Conservation (phyloP, 2,888 invertebrate species). For the Eupithecia abbreviata region DNA sequence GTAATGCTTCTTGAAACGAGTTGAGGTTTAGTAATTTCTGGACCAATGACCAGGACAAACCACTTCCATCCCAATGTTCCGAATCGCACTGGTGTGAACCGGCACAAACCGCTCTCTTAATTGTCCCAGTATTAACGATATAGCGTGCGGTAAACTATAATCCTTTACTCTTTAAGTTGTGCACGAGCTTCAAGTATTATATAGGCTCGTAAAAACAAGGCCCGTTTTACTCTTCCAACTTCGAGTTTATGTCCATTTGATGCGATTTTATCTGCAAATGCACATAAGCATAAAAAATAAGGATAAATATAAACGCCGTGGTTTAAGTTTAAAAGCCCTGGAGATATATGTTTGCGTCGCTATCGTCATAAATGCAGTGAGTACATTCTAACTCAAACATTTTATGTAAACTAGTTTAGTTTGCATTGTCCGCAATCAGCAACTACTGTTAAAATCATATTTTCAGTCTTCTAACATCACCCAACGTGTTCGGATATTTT, state of each 20-base stretch:
- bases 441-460: too few relatives aligned
- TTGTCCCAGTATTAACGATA: conserved; percentile 63
- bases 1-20: background rate
- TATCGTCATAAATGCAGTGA: too few relatives aligned
- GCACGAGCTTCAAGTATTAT: background rate
- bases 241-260: background rate
- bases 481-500: too few relatives aligned
- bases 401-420: too few relatives aligned
- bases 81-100: conserved; percentile 58
- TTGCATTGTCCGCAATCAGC: too few relatives aligned
- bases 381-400: too few relatives aligned
- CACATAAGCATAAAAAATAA: background rate
- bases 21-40: background rate
- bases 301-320: background rate
- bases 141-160: conserved; percentile 57
- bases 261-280: background rate
- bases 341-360: background rate
- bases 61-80: conserved; percentile 61
- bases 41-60: conserved; percentile 41
- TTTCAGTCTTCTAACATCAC: too few relatives aligned
- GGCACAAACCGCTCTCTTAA: conserved; percentile 58
- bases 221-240: background rate
- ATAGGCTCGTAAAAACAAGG: conserved; percentile 3
- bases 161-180: conserved; percentile 49
- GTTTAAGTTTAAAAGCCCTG: background rate